These are phyloP conservation scores for Tetranychus truncatus DNA, from an alignment of 2,888 invertebrate species.

Conservation along the genomic window DNA sequence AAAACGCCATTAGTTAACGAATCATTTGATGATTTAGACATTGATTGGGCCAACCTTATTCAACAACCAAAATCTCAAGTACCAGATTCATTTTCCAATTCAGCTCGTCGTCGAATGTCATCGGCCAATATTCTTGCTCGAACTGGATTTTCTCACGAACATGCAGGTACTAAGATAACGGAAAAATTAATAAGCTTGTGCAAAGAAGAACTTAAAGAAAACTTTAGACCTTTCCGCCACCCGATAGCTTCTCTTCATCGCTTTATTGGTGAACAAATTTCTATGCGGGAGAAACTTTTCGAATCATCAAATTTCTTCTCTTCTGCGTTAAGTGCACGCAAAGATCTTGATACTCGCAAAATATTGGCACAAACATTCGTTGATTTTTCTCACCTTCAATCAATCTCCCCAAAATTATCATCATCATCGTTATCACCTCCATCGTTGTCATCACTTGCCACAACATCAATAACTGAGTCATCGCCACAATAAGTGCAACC, in stretches of 20 bases:
- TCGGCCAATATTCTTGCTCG: conserved; percentile 57
- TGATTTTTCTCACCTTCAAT: conserved; percentile 2
- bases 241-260: conserved; percentile 32
- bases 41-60: conserved; percentile 69
- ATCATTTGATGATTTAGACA: conserved; percentile 77
- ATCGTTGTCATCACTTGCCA: not conserved
- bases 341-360: conserved; percentile 50
- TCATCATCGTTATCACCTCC: not conserved
- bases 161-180: conserved; percentile 50
- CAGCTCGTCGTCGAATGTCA: conserved; percentile 58
- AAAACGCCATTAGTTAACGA: conserved; percentile 33
- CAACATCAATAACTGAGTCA: not conserved
- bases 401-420: not conserved
- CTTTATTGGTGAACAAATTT: conserved; percentile 28
- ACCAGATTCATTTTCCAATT: conserved; percentile 31
- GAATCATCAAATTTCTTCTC: conserved; percentile 49
- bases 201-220: conserved; percentile 28
- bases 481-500: not conserved
- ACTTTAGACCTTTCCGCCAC: conserved; percentile 24
- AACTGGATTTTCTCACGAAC: conserved; percentile 57
- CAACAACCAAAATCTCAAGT: not conserved
- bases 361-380: conserved; percentile 32
- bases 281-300: conserved; percentile 38
- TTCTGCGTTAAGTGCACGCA: conserved; percentile 56
- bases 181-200: conserved; percentile 32